Percentiles rank a stretch among this genome's conserved stretches.
These are phyloP conservation scores for human (Homo sapiens) DNA, from an alignment of 2,113 vertebrate genomes.

Conservation along the genomic window DNA sequence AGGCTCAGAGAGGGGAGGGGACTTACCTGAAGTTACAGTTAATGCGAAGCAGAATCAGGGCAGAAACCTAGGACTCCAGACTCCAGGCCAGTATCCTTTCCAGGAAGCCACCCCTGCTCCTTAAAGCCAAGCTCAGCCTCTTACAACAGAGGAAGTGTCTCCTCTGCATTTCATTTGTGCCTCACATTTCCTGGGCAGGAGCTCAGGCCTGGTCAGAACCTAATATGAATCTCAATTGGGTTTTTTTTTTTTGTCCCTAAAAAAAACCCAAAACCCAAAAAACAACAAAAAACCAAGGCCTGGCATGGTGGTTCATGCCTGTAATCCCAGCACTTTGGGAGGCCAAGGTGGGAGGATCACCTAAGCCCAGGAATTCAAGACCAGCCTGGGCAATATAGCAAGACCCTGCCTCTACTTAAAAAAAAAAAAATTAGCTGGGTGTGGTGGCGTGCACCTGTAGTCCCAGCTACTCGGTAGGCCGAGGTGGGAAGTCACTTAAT, in stretches of 20 bases:
- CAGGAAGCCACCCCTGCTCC: neutral
- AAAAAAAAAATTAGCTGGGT: too few relatives aligned
- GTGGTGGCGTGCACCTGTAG: too few relatives aligned
- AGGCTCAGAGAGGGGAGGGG: neutral
- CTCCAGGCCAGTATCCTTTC: neutral
- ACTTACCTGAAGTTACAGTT: neutral
- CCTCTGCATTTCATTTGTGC: neutral
- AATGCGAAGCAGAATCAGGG: neutral
- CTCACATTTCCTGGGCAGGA: slow-evolving; percentile 35
- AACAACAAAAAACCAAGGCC: neutral
- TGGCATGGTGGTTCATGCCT: too few relatives aligned
- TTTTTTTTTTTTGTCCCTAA: neutral
- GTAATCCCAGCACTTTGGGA: too few relatives aligned
- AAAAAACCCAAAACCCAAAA: neutral
- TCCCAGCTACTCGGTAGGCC: too few relatives aligned
- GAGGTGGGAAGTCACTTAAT: too few relatives aligned
- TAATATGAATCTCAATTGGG: slow-evolving; percentile 62
- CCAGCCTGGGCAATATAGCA: too few relatives aligned
- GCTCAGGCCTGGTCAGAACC: slow-evolving; percentile 33
- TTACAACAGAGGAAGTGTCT: neutral
- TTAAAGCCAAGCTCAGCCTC: neutral
- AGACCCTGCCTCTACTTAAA: too few relatives aligned
- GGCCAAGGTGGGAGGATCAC: too few relatives aligned
- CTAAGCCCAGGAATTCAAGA: too few relatives aligned
- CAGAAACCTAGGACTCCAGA: neutral